Conservation (phyloP, 2,888 invertebrate genomes). For the Drosophila leonis region DNA sequence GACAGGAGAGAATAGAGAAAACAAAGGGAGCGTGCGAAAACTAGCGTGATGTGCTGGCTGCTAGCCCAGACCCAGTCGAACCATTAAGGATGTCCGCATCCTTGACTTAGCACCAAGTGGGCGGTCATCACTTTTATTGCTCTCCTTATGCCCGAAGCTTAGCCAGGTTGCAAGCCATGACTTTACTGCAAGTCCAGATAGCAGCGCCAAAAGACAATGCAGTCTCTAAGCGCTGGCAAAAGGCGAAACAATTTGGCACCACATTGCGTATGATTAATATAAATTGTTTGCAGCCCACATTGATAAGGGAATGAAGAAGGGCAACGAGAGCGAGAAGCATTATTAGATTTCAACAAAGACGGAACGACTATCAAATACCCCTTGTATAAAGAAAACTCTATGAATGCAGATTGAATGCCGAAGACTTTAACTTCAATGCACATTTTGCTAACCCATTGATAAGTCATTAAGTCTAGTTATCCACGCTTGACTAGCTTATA, state of each 20-base stretch:
- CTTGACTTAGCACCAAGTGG: constrained; percentile 26
- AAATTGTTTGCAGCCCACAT: constrained; percentile 49
- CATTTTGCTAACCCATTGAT: neutral
- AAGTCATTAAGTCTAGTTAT: neutral
- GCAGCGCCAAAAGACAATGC: neutral
- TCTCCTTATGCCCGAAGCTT: neutral
- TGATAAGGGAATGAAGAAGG: neutral
- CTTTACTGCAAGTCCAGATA: constrained; percentile 1
- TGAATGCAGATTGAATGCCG: no score
- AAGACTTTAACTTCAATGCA: neutral
- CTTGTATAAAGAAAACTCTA: neutral
- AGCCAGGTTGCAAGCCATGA: constrained; percentile 10
- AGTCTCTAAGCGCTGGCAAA: constrained; percentile 16
- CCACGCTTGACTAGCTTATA: neutral
- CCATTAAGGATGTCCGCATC: constrained; percentile 31
- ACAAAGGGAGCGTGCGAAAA: neutral
- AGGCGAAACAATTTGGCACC: constrained; percentile 62
- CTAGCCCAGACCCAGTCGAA: constrained; percentile 1
- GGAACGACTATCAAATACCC: neutral
- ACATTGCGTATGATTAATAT: constrained; percentile 73
- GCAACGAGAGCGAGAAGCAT: neutral
- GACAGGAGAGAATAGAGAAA: neutral
- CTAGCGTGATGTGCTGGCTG: constrained; percentile 1
- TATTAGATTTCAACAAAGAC: neutral
- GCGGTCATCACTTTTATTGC: constrained; percentile 24